Conservation (phyloP, 2,113 vertebrate genomes). For the Scomber japonicus region DNA sequence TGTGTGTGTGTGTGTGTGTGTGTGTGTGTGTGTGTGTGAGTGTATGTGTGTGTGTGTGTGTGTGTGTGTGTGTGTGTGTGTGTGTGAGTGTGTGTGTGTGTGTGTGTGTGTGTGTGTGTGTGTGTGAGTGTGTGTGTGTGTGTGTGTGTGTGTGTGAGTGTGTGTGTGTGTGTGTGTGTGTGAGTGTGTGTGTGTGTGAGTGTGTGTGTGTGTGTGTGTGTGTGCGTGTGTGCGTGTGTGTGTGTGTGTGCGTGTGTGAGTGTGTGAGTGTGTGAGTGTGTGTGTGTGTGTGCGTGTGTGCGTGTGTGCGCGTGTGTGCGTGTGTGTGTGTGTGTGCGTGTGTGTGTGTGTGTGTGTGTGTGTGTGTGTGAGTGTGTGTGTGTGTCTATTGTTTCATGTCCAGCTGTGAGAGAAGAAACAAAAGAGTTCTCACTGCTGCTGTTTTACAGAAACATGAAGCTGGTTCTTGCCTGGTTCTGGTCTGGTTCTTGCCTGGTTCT, state of each 20-base stretch:
- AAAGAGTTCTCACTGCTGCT: not conserved
- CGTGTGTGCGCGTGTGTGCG: too few relatives aligned
- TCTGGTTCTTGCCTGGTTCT: too few relatives aligned
- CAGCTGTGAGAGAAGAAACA: slow-evolving; percentile 41
- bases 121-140: not conserved
- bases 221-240: not conserved
- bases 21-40: too few relatives aligned
- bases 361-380: not conserved
- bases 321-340: too few relatives aligned
- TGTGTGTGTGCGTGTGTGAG: too few relatives aligned
- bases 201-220: not conserved
- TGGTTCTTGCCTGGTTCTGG: too few relatives aligned
- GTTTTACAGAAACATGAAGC: too few relatives aligned
- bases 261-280: too few relatives aligned
- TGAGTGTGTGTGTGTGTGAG: not conserved
- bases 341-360: too few relatives aligned
- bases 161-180: not conserved
- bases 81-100: too few relatives aligned
- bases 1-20: not conserved
- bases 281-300: not conserved
- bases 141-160: not conserved
- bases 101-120: too few relatives aligned
- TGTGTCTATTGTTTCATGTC: slow-evolving; percentile 49
- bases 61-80: too few relatives aligned
- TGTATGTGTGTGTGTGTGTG: not conserved